Evolutionary conservation across 2,113 vertebrate genomes (phyloP).

Genomic region (Nycticorax nycticorax): DNA sequence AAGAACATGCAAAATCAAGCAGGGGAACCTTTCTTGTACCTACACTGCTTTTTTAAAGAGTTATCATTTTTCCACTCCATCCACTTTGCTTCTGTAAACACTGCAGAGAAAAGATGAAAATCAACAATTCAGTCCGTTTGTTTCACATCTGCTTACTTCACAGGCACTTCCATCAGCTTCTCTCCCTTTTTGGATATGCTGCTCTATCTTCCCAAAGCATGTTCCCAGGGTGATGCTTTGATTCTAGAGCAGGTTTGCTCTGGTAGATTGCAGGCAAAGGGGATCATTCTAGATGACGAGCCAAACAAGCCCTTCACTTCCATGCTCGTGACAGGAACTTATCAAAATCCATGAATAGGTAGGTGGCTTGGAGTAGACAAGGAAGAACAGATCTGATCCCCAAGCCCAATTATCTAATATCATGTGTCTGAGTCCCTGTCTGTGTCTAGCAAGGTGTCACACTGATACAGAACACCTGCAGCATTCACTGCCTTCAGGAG

Average conservation of each 20-base stretch:
- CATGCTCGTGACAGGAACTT: neutral
- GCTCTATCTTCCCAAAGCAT: neutral
- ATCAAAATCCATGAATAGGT: neutral
- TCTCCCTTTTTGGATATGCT: neutral
- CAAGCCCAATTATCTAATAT: neutral
- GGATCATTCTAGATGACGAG: neutral
- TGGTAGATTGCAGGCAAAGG: neutral
- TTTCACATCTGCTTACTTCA: neutral
- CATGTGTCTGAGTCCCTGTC: neutral
- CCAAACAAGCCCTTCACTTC: neutral
- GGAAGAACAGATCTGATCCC: neutral
- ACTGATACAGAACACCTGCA: neutral
- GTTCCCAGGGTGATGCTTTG: neutral
- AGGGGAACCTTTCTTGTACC: neutral
- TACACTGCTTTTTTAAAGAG: neutral
- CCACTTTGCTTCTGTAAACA: neutral
- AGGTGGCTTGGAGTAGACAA: neutral
- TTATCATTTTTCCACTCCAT: accelerated
- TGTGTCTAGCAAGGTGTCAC: neutral
- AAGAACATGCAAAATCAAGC: neutral
- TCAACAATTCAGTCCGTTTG: neutral
- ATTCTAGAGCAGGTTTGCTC: neutral
- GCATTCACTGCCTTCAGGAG: neutral
- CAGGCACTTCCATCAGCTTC: neutral
- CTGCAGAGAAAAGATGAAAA: neutral